A percentile compares a stretch with the other conserved stretches of the same genome.
Conservation (phyloP, 1,140 invertebrate genomes). For the Eupristina koningsbergeri region DNA sequence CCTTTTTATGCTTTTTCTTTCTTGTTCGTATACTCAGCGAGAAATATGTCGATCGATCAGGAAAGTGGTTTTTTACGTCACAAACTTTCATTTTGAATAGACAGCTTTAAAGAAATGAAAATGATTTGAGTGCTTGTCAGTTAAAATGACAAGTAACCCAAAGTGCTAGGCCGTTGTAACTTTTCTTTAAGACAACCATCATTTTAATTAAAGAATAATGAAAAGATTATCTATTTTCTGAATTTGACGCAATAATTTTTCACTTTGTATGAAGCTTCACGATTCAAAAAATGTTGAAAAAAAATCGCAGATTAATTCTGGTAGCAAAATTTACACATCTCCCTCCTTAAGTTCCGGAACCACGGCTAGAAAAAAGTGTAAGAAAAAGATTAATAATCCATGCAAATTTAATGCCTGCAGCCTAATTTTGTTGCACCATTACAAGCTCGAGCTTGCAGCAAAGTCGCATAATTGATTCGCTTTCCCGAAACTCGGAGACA, state of each 20-base stretch:
- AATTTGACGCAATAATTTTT: too few species aligned
- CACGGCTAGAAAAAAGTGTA: not conserved
- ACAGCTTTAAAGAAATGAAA: not conserved
- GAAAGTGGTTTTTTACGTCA: not conserved
- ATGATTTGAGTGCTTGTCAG: not conserved
- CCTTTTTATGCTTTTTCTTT: too few species aligned
- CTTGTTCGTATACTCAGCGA: too few species aligned
- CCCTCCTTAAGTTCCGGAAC: not conserved
- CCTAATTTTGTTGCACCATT: slow-evolving; percentile 62
- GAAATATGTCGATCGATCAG: too few species aligned
- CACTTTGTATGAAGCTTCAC: too few species aligned
- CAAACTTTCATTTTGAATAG: not conserved
- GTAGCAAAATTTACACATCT: not conserved
- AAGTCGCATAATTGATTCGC: slow-evolving; percentile 57
- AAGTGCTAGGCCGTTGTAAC: not conserved
- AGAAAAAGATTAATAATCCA: slow-evolving; percentile 58
- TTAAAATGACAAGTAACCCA: not conserved
- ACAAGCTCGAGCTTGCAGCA: slow-evolving; percentile 13
- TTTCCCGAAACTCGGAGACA: slow-evolving; percentile 46
- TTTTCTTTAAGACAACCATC: not conserved
- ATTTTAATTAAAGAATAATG: not conserved
- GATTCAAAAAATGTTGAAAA: too few species aligned
- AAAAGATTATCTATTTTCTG: too few species aligned
- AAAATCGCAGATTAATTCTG: not conserved
- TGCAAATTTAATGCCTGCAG: slow-evolving; percentile 63